Conservation (phyloP, 2,113 vertebrate genomes). For the Haemorhous mexicanus region DNA sequence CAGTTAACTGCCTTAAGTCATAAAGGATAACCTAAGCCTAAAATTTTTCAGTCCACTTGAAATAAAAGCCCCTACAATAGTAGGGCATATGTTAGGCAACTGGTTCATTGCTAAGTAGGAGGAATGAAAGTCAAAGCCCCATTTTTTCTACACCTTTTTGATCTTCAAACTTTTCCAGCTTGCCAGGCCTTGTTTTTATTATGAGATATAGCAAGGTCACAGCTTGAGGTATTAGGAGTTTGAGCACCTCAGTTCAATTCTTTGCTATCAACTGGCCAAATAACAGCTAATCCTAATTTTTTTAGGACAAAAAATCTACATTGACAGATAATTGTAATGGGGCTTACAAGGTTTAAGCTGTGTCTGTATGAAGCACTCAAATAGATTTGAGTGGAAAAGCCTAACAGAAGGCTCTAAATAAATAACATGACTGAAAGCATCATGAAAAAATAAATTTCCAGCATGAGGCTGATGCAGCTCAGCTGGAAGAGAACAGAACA, state of each 20-base stretch:
- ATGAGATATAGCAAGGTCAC: not conserved
- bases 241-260: not conserved
- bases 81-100: not conserved
- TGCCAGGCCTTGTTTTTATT: not conserved
- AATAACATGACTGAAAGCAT: not conserved
- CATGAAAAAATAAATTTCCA: conserved; percentile 2
- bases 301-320: not conserved
- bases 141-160: not conserved
- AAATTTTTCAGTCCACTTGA: not conserved
- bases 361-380: not conserved
- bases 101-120: not conserved
- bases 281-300: not conserved
- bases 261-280: not conserved
- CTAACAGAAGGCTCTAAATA: not conserved
- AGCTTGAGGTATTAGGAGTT: not conserved
- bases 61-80: not conserved
- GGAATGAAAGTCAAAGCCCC: not conserved
- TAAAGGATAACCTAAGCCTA: not conserved
- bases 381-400: not conserved
- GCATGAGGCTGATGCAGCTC: not conserved
- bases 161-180: not conserved
- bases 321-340: not conserved
- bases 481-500: not conserved
- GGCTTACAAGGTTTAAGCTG: not conserved
- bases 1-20: not conserved